Conservation (phyloP, 2,888 invertebrate genomes). For the Diplolepis rosae region DNA sequence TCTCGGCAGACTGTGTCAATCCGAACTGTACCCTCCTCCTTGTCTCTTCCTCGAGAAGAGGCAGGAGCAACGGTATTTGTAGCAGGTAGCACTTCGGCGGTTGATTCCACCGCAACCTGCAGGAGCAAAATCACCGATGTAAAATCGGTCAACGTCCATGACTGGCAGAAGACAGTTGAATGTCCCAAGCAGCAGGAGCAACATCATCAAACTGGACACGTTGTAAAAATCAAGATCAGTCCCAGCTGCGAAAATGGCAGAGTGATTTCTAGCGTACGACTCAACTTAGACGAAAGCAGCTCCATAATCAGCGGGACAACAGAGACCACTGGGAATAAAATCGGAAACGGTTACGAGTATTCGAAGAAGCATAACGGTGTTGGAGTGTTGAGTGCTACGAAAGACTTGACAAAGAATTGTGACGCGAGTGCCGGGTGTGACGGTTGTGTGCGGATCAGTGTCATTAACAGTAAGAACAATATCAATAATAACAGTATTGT, state of each 20-base stretch:
- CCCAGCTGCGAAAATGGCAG: constrained; percentile 75
- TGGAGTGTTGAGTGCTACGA: constrained; percentile 57
- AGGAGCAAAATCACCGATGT: constrained; percentile 65
- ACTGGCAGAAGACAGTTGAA: constrained; percentile 51
- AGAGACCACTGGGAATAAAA: neutral
- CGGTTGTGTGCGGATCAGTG: constrained; percentile 79
- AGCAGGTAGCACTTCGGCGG: constrained; percentile 59
- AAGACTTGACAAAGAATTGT: constrained; percentile 53
- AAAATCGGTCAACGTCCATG: constrained; percentile 61
- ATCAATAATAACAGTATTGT: constrained; percentile 48
- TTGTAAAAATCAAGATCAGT: constrained; percentile 83
- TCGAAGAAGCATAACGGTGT: constrained; percentile 51
- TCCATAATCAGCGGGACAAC: too few relatives aligned
- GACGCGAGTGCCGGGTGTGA: constrained; percentile 59
- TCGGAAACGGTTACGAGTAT: constrained; percentile 35
- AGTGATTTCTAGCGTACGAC: constrained; percentile 63
- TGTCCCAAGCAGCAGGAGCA: constrained; percentile 41
- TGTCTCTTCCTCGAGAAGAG: constrained; percentile 57
- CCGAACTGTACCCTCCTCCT: constrained; percentile 55
- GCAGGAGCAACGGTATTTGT: constrained; percentile 75
- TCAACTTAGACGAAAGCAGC: constrained; percentile 56
- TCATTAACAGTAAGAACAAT: constrained; percentile 73
- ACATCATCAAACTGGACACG: constrained; percentile 73
- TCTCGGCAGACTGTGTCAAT: constrained; percentile 65
- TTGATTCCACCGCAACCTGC: constrained; percentile 67